Evolutionary conservation across 2,888 invertebrate species (phyloP).

Genomic region (Dolichopus griseipennis): DNA sequence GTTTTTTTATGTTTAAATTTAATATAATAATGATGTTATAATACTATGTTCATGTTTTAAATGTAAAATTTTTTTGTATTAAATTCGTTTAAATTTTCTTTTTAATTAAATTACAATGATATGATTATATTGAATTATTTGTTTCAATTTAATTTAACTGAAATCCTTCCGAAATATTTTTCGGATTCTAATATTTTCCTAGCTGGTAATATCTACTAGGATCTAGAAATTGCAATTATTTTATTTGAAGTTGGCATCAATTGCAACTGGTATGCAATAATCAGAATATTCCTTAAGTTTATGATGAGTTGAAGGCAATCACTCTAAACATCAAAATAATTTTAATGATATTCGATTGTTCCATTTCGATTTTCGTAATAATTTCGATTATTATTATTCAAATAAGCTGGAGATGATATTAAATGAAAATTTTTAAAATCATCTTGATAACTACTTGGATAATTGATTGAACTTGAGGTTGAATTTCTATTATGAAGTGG

Average conservation of each 20-base stretch:
- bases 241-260: too few relatives aligned
- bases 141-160: too few relatives aligned
- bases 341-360: not conserved
- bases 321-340: not conserved
- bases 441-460: not conserved
- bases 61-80: not conserved
- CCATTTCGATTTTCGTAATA: not conserved
- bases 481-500: not conserved
- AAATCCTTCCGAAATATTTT: too few relatives aligned
- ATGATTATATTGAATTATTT: not conserved
- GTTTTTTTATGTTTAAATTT: too few relatives aligned
- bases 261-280: too few relatives aligned
- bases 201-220: too few relatives aligned
- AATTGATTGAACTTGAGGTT: not conserved
- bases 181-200: too few relatives aligned
- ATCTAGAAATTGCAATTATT: too few relatives aligned
- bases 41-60: not conserved
- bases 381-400: not conserved
- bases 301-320: too few relatives aligned
- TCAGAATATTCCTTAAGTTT: too few relatives aligned
- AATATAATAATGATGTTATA: too few relatives aligned
- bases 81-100: not conserved
- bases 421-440: not conserved
- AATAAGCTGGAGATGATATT: not conserved
- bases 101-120: not conserved